Evolutionary conservation across 2,797 vertebrate genomes (phyloP), one percentile per base, ranked within the genome.

Genomic region (Nyctibius grandis): DNA sequence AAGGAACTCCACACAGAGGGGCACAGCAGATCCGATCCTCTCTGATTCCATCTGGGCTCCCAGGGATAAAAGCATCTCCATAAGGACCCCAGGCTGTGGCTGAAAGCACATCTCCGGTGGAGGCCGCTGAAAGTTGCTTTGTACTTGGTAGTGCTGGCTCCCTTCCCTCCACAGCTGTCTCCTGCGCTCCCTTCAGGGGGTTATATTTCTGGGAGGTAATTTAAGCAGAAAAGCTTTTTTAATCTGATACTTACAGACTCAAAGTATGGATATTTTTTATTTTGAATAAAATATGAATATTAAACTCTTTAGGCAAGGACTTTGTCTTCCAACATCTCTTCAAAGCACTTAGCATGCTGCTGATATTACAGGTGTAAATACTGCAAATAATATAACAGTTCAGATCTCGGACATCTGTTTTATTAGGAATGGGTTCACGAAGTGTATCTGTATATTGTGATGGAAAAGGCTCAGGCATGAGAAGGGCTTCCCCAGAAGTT

Each of bases 211-310:
- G 21, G 83, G 57, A 93, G 84, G 72, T 91, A 89, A 89, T 95
- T 93, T 95, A 75, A 89, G 87, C 72, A 95, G 84, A 93, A 96
- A 95, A 96, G 85, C 90, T 88, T 88, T 85, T 93, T 85, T 88
- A 96, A 97, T 92, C 81, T 1, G 0, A 23, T 75, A 44, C 21
- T 93, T 73, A 74, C 81, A 51, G 57, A 25, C 70, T 93, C 57
- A 31, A 95, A 92, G 79, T 60, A 61, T 7, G 29, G 80, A 63
- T 59, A 26, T 79, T 88, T 83, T 85, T 86, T 65, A 68, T 77
- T 96, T 79, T 83, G 31, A 89, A 95, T 91, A 80, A 93, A 94
- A 96, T 75, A 88, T 54, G 4, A 77, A 47, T 85, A 92, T 89
- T 93, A 92, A 95, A 91, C 75, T 88, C 68, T 85, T 96, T 80